Percentiles rank a stretch among this genome's conserved stretches.
phyloP scores from a whole-genome alignment of 2,797 vertebrate species.

The Cheirogaleus major region DNA sequence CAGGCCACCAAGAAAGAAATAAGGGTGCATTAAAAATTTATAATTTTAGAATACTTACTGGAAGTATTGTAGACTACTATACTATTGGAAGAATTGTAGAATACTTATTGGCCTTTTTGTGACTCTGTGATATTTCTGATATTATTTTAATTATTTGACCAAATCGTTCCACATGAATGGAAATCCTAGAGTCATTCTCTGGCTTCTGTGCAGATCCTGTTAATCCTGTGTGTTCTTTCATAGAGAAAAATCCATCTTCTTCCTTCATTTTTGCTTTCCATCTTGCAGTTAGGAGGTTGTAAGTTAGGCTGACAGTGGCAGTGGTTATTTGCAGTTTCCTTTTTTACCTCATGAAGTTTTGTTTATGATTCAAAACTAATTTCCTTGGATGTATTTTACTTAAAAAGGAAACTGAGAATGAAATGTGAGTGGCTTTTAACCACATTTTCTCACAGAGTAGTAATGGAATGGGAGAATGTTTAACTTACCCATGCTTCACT shows the following conservation, averaged over 20 bases:
- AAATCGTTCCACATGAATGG: not conserved
- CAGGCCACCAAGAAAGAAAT: not conserved
- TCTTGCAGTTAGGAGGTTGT: not conserved
- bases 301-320: not conserved
- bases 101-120: not conserved
- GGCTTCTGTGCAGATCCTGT: not conserved
- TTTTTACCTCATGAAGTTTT: not conserved
- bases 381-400: not conserved
- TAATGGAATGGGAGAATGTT: not conserved
- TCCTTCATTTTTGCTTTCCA: not conserved
- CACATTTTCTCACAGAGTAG: not conserved
- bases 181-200: not conserved
- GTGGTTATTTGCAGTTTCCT: not conserved
- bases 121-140: not conserved
- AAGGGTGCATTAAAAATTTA: not conserved
- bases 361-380: slow-evolving; percentile 10
- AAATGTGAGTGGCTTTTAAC: not conserved
- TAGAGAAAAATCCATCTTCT: not conserved
- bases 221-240: not conserved
- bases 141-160: not conserved
- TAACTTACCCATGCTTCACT: not conserved
- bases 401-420: not conserved
- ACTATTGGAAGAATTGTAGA: too few relatives aligned
- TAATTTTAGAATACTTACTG: not conserved
- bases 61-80: too few relatives aligned